Conservation (phyloP, 2,888 invertebrate genomes). For the Netelia melanura region DNA sequence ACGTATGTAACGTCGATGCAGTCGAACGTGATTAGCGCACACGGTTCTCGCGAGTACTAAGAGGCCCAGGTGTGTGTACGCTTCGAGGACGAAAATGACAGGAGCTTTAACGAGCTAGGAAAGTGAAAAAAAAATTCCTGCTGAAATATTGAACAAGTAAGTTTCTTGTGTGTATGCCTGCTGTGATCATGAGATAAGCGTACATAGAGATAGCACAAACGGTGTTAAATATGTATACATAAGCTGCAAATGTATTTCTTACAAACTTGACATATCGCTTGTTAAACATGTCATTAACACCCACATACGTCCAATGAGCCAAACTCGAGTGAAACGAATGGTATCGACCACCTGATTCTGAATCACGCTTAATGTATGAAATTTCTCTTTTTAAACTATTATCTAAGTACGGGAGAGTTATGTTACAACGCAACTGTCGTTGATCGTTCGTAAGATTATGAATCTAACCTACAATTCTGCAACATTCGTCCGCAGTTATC, state of each 20-base stretch:
- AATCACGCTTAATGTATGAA: background rate
- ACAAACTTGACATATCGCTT: constrained; percentile 9
- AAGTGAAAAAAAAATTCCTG: constrained; percentile 40
- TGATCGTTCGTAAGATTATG: background rate
- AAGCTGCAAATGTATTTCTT: background rate
- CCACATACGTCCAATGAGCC: constrained; percentile 41
- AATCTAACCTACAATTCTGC: constrained; percentile 42
- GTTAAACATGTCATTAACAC: constrained; percentile 15
- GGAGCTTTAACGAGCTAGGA: constrained; percentile 54
- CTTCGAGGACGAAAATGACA: constrained; percentile 64
- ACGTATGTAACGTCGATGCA: background rate
- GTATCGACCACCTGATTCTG: constrained; percentile 38
- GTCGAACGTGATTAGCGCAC: constrained; percentile 15
- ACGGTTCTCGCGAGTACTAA: constrained; percentile 38
- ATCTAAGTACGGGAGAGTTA: background rate
- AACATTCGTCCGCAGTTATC: constrained; percentile 6
- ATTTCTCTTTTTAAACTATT: background rate
- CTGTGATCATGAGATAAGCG: background rate
- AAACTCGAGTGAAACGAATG: constrained; percentile 1
- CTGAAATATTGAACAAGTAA: constrained; percentile 48
- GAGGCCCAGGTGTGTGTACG: constrained; percentile 16
- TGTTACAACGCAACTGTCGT: background rate
- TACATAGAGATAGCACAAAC: background rate
- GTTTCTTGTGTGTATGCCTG: constrained; percentile 24
- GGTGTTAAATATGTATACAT: constrained; percentile 9